Percentiles rank a stretch among this genome's conserved stretches.
These are phyloP conservation scores for Leptopilina drosophilae DNA, from an alignment of 2,888 invertebrate genomes.

Conservation along the genomic window DNA sequence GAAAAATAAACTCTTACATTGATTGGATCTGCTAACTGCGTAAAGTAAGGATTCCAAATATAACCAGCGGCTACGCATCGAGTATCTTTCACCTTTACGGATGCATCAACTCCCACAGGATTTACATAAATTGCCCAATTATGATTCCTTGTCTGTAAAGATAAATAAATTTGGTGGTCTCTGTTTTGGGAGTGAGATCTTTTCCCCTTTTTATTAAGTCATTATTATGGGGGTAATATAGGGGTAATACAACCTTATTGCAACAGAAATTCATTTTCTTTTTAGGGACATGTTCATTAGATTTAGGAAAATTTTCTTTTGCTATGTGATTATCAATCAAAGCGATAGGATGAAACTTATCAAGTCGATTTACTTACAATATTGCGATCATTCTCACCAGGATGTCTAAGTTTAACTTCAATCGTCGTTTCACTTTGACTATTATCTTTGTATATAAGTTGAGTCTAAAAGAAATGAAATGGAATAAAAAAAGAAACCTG, in stretches of 20 bases:
- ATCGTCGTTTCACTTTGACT: conserved; percentile 92
- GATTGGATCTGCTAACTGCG: conserved; percentile 92
- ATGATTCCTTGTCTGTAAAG: conserved; percentile 85
- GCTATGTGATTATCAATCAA: no score
- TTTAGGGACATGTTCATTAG: no score
- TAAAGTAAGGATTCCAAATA: conserved; percentile 94
- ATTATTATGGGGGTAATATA: no score
- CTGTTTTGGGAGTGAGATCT: no score
- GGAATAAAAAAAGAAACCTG: conserved; percentile 22
- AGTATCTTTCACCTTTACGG: conserved; percentile 87
- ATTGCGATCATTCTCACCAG: conserved; percentile 90
- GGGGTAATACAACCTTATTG: no score
- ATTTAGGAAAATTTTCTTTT: no score
- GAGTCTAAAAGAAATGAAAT: conserved; percentile 80
- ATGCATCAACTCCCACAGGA: conserved; percentile 93
- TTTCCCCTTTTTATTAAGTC: no score
- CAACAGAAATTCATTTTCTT: no score
- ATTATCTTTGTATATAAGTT: conserved; percentile 91
- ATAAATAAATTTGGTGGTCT: neutral
- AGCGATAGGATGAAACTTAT: no score
- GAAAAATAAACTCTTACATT: conserved; percentile 81
- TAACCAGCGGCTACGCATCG: conserved; percentile 95
- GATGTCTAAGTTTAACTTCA: conserved; percentile 93
- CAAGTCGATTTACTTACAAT: conserved; percentile 78
- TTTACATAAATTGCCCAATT: conserved; percentile 95